phyloP scores from a whole-genome alignment of 2,888 invertebrate species.

The Dugesia japonica region DNA sequence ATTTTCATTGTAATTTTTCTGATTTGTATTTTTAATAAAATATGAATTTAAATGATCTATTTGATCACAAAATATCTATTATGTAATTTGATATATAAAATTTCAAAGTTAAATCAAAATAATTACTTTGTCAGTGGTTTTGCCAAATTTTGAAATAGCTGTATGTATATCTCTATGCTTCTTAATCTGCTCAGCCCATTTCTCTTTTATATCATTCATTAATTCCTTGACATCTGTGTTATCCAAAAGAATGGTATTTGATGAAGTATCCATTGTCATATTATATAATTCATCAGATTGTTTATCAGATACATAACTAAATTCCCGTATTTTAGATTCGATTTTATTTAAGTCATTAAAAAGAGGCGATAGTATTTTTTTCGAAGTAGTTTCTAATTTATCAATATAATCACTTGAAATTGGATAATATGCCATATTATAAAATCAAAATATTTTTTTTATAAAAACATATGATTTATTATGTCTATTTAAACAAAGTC shows the following conservation, averaged over 20 bases:
- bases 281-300: background rate
- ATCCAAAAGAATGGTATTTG: background rate
- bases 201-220: constrained; percentile 24
- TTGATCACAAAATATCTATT: background rate
- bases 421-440: background rate
- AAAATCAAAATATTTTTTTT: background rate
- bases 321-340: background rate
- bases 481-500: constrained; percentile 4
- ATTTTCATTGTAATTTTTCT: background rate
- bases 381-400: background rate
- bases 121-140: constrained; percentile 25
- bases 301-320: background rate
- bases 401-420: background rate
- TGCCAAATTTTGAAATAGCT: constrained; percentile 28
- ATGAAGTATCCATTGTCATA: background rate
- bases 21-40: background rate
- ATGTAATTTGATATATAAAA: no score
- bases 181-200: constrained; percentile 12
- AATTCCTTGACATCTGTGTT: background rate
- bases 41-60: background rate
- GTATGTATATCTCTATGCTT: constrained; percentile 22
- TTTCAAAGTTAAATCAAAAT: no score
- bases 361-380: background rate
- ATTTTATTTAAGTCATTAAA: background rate
- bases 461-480: constrained; percentile 4